Conservation (phyloP, 1,140 invertebrate genomes). For the Calliopsis andreniformis region DNA sequence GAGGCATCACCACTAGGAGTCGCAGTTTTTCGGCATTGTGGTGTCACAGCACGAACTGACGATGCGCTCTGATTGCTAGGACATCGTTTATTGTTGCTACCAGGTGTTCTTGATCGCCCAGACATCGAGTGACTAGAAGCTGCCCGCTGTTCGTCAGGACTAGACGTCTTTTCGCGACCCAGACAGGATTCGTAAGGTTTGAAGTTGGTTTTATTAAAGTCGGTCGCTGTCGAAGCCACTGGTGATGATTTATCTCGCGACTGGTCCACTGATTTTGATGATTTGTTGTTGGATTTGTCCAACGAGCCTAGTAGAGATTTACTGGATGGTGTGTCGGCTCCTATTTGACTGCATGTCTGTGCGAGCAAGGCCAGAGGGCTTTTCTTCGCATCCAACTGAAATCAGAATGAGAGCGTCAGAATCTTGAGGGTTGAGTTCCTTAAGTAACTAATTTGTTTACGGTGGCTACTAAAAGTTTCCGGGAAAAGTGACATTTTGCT, state of each 20-base stretch:
- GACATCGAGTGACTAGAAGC: conserved; percentile 73
- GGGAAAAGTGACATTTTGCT: too few species aligned
- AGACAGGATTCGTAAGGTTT: conserved; percentile 87
- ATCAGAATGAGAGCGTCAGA: conserved; percentile 66
- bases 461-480: too few species aligned
- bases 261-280: conserved; percentile 83
- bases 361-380: conserved; percentile 95
- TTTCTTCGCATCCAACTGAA: conserved; percentile 97
- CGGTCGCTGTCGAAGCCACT: conserved; percentile 72
- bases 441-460: too few species aligned
- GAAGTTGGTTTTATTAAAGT: conserved; percentile 84
- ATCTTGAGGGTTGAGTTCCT: too few species aligned
- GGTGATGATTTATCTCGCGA: conserved; percentile 83
- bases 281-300: conserved; percentile 84
- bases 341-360: conserved; percentile 97
- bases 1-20: conserved; percentile 75
- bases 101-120: conserved; percentile 72
- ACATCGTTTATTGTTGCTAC: conserved; percentile 80
- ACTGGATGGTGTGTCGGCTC: conserved; percentile 90
- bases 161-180: conserved; percentile 73
- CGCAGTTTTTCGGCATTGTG: conserved; percentile 82
- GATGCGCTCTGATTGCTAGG: conserved; percentile 86
- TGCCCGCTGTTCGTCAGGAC: conserved; percentile 71
- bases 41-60: conserved; percentile 83
- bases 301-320: conserved; percentile 85